Base-by-base conservation (phyloP, 1,140 invertebrate genomes). In the Drosophila lacteicornis region DNA sequence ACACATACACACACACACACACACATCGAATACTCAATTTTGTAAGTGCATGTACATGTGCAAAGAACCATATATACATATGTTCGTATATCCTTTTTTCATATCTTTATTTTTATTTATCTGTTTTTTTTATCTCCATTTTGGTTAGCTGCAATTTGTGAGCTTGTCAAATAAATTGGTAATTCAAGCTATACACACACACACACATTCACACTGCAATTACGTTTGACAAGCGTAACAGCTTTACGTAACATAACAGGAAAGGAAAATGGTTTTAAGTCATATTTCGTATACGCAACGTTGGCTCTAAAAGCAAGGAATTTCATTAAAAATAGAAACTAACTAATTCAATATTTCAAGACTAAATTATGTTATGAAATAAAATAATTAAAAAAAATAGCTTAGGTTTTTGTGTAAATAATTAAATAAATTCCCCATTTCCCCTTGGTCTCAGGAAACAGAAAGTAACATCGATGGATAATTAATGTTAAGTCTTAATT, bases 121-220 rank as follows among this genome's bases (percentile, higher is more conserved):
- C 13, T 62, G 40, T 25, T 30, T n/a, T 40, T 17, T 36, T 51
- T 65, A n/a, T 40, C 36, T 38, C 40, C 71, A 27, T 33, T 43
- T 51, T 42, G 22, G 38, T 57, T 51, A 53, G 50, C 58, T 66
- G 57, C 65, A 77, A 59, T 79, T 79, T 74, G 57, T 59, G 50
- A 51, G 47, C 42, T 59, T 82, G 42, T 63, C 46, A 83, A 76
- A 80, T 79, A 75, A 79, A 69, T 82, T 82, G 75, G 69, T 75
- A 83, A 82, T 70, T 65, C 69, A 25, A 82, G 40, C 49, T 61
- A 36, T 13, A 69, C n/a, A 62, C 22, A 13, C 22, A 30, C n/a
- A 17, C 15, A 25, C 11, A 36, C 46, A 30, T 12, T 13, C 1
- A 61, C 58, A 56, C 47, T 61, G 58, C 75, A 82, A 82, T 82